phyloP scores from a whole-genome alignment of 2,113 vertebrate species.

The Chlorodrepanis virens region DNA sequence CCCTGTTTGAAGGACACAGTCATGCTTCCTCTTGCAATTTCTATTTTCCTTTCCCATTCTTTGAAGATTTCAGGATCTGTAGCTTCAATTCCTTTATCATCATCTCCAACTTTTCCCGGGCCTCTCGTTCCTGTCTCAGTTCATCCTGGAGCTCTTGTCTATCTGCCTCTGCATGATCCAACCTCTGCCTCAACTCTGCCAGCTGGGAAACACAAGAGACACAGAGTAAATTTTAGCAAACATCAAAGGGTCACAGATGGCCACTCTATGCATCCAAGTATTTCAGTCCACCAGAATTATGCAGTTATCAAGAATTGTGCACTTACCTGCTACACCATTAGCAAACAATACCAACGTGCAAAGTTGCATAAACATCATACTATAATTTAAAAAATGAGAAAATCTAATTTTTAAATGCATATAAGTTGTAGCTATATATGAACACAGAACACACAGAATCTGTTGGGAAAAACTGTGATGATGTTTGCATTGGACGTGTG shows the following conservation, averaged over 20 bases:
- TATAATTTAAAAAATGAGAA: neutral
- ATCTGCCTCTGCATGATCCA: constrained; percentile 91
- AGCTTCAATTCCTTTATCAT: constrained; percentile 90
- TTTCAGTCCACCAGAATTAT: neutral
- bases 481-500: neutral
- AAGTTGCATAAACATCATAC: neutral
- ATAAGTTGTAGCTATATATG: neutral
- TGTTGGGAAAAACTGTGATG: neutral
- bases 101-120: constrained; percentile 89
- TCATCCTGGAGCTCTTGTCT: constrained; percentile 95
- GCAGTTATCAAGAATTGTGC: neutral
- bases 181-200: constrained; percentile 85
- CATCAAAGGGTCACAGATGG: neutral
- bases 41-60: constrained; percentile 74
- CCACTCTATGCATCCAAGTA: neutral
- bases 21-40: neutral
- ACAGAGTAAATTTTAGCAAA: neutral
- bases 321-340: neutral
- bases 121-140: constrained; percentile 89
- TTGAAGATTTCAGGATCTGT: constrained; percentile 85
- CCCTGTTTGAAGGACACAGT: constrained; percentile 33
- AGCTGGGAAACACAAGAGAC: constrained; percentile 73
- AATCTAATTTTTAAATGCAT: neutral
- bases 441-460: neutral
- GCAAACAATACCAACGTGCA: neutral